A percentile compares a stretch with the other conserved stretches of the same genome.
Conservation (phyloP, 2,113 vertebrate species). For the Pitta sordida region DNA sequence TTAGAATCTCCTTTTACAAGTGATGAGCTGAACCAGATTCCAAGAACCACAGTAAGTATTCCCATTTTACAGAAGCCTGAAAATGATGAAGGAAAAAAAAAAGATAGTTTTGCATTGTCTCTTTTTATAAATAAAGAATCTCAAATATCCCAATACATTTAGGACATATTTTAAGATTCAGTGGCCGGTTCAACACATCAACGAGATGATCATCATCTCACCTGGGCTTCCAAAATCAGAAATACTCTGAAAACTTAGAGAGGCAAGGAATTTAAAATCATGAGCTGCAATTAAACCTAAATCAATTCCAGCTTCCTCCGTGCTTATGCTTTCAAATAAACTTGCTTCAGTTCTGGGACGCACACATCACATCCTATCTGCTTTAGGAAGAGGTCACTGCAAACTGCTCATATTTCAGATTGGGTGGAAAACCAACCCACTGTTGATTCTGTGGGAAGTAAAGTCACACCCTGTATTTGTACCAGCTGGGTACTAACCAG, state of each 20-base stretch:
- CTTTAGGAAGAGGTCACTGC: not conserved
- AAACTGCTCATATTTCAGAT: not conserved
- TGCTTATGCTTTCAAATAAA: not conserved
- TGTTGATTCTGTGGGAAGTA: not conserved
- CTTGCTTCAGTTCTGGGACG: not conserved
- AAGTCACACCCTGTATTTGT: not conserved
- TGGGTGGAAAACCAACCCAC: not conserved
- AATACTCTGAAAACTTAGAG: not conserved
- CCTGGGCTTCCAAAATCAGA: not conserved
- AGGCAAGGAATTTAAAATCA: not conserved
- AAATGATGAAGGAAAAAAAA: not conserved
- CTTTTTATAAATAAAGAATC: not conserved
- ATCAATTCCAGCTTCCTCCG: not conserved
- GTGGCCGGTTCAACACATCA: not conserved
- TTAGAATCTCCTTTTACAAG: constrained; percentile 85
- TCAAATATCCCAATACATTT: not conserved
- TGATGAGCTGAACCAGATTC: constrained; percentile 72
- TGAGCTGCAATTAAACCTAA: not conserved
- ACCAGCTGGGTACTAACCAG: not conserved
- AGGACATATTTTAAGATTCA: not conserved
- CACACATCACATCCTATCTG: no score
- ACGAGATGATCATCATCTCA: not conserved
- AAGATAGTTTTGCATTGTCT: not conserved
- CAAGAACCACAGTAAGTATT: constrained; percentile 68
- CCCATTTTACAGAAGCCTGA: constrained; percentile 78